A percentile compares a stretch with the other conserved stretches of the same genome.
Conservation (phyloP, 2,113 vertebrate genomes). For the Seriola quinqueradiata region DNA sequence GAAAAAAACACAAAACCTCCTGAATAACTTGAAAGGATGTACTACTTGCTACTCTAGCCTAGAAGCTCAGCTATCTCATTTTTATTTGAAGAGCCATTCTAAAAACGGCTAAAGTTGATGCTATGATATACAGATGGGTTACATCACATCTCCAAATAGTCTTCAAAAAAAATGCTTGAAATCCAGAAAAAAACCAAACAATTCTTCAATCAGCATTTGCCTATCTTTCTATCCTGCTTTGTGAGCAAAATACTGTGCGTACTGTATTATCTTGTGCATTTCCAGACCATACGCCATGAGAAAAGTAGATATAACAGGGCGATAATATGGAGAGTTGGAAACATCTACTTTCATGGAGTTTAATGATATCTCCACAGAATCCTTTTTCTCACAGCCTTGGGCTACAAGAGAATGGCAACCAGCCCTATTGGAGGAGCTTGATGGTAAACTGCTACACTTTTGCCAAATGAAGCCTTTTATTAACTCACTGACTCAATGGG, state of each 20-base stretch:
- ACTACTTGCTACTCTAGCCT: not conserved
- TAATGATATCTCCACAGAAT: constrained; percentile 22
- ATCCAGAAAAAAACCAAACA: not conserved
- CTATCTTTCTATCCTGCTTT: not conserved
- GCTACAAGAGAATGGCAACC: not conserved
- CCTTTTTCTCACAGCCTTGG: constrained; percentile 1
- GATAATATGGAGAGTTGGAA: constrained; percentile 1
- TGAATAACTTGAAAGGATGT: not conserved
- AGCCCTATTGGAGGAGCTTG: not conserved
- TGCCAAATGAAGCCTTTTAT: constrained; percentile 51
- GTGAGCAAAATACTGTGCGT: not conserved
- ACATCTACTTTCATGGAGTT: not conserved
- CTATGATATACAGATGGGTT: not conserved
- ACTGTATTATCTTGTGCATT: not conserved
- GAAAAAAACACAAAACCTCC: not conserved
- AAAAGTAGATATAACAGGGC: constrained; percentile 1
- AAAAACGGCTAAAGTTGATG: not conserved
- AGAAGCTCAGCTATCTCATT: not conserved
- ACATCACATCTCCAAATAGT: not conserved
- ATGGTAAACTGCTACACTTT: constrained; percentile 5
- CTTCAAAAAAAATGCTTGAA: not conserved
- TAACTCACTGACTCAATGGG: constrained; percentile 14
- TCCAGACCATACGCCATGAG: not conserved
- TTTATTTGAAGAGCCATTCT: constrained; percentile 9
- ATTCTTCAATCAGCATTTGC: not conserved